Conservation (phyloP, 2,113 vertebrate species). For the Elephantulus edwardii region DNA sequence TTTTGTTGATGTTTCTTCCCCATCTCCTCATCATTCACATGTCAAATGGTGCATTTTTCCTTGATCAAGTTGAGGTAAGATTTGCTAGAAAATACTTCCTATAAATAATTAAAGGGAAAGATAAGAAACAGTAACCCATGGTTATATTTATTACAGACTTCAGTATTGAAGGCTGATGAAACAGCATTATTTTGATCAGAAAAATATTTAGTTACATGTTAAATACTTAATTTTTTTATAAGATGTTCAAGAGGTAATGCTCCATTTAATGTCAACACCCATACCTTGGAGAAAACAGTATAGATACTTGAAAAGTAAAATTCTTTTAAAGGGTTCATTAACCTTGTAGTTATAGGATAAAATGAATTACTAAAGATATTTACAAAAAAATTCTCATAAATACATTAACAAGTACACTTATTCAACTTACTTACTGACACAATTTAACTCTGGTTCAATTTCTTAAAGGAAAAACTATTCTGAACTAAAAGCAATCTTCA, state of each 20-base stretch:
- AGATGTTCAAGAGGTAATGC: neutral
- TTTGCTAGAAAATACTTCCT: conserved; percentile 17
- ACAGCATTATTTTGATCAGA: neutral
- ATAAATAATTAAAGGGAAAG: neutral
- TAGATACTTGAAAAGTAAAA: neutral
- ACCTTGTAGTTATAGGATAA: neutral
- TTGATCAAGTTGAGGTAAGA: neutral
- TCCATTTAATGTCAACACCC: neutral
- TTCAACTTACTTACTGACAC: neutral
- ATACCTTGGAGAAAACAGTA: conserved; percentile 5
- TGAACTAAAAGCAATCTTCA: neutral
- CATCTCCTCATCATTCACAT: neutral
- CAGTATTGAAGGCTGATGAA: neutral
- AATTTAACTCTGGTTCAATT: neutral
- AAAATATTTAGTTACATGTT: neutral
- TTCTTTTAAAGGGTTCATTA: neutral
- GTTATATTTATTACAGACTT: neutral
- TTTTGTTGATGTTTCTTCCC: neutral
- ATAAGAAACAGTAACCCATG: neutral
- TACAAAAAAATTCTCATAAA: neutral
- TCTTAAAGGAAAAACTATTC: neutral
- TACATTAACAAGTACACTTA: neutral
- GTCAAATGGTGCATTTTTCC: neutral
- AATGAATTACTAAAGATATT: neutral
- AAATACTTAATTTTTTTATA: neutral